These are phyloP conservation scores for Ophion ventricosus DNA, from an alignment of 2,888 invertebrate genomes.

Conservation along the genomic window DNA sequence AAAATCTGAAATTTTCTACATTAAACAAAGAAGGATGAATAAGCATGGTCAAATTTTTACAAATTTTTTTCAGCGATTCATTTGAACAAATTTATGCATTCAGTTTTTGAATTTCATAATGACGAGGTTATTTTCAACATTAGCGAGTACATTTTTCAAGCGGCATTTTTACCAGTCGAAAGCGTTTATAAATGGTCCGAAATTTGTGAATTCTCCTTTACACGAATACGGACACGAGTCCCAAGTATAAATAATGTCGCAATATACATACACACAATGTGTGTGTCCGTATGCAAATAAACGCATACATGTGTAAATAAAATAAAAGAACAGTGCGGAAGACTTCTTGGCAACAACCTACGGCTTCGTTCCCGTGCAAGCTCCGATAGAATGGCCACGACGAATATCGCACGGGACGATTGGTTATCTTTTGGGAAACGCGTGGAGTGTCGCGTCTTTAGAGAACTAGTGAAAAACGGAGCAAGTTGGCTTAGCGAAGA, in stretches of 20 bases:
- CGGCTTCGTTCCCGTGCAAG: conserved; percentile 28
- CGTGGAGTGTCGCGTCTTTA: conserved; percentile 30
- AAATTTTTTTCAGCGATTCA: no score
- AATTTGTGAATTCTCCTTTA: conserved; percentile 39
- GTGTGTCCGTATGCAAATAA: background rate
- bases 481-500: conserved; percentile 40
- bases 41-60: no score
- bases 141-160: background rate
- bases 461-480: conserved; percentile 49
- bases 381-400: conserved; percentile 29
- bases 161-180: background rate
- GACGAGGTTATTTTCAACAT: background rate
- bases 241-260: conserved; percentile 42
- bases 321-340: conserved; percentile 44
- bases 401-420: conserved; percentile 45
- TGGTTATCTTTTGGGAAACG: conserved; percentile 58
- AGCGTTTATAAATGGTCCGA: conserved; percentile 18
- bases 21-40: no score
- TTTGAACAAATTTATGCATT: no score
- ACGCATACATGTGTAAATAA: background rate
- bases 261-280: background rate
- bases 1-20: no score
- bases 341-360: conserved; percentile 64
- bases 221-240: conserved; percentile 11
- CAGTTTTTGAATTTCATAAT: no score